Base-by-base conservation (phyloP, 1,140 invertebrate species). In the Drosophila fuyamai region DNA sequence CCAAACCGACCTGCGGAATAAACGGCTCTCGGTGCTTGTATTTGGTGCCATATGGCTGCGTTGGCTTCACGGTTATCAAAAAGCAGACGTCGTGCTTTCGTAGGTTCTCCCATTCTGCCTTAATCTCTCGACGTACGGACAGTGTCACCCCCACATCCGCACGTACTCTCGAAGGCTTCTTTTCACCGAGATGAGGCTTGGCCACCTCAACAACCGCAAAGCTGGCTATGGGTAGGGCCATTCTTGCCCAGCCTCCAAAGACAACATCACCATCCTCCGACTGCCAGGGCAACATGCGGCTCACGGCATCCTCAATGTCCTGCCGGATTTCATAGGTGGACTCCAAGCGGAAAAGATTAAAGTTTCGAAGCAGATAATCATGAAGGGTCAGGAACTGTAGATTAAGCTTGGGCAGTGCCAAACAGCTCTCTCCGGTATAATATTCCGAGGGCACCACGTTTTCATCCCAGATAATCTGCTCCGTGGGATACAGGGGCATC, bases 321-420 rank as follows among this genome's bases (percentile, higher is more conserved):
- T 99, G 98, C 36, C 98, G 94, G 70, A 99, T 99, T 94, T 99
- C 98, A 95, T 99, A 99, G 60, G 99, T 99, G 16, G 98, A 99
- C 93, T 99, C 99, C 53, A 99, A 93, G 36, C 99, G 95, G 92
- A 99, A 99, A 0, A 99, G 94, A 93, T 99, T 98, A 84, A 99
- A 99, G 93, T 99, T 99, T 60, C 98, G 94, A 56, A 99, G 93
- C 23, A 99, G 93, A 93, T 99, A 99, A 93, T 99, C 99, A 93
- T 99, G 98, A 5, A 99, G 93, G 0, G 99, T 99, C 4, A 99
- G 93, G 93, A 99, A 99, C 93, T 99, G 99, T 6, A 99, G 94
- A 94, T 99, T 99, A 0, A 99, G 93, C 93, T 99, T 99, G 1
- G 99, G 98, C 65, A 99, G 93, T 0, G 99, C 98, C 8, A 99